Conservation (phyloP, 2,888 invertebrate species). For the Dorcus parallelipipedus region DNA sequence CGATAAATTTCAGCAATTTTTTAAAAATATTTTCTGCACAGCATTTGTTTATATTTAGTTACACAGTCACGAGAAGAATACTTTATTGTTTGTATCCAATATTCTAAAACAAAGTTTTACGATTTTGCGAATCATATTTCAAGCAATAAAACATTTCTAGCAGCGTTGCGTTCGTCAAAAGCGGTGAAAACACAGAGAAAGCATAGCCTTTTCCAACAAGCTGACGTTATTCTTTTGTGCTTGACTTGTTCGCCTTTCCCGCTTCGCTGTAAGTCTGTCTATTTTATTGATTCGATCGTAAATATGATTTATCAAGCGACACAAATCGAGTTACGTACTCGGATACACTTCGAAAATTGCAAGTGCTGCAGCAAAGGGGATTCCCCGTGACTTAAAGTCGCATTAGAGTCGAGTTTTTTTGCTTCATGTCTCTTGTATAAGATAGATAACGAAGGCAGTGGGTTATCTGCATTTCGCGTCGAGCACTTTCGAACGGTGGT, state of each 20-base stretch:
- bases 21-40: no score
- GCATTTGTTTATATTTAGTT: no score
- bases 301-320: conserved; percentile 41
- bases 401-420: not conserved
- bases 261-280: not conserved
- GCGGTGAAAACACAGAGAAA: no score
- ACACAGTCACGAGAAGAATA: no score
- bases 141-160: no score
- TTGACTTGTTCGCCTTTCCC: conserved; percentile 8
- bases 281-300: conserved; percentile 24
- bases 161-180: no score
- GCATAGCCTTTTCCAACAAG: not conserved
- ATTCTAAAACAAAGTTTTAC: no score
- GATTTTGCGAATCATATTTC: no score
- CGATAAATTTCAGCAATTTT: no score
- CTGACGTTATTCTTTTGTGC: not conserved
- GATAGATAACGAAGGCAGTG: conserved; percentile 11
- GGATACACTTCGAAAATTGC: conserved; percentile 37
- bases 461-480: not conserved
- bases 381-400: conserved; percentile 20
- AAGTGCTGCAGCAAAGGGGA: conserved; percentile 10
- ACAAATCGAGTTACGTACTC: conserved; percentile 39
- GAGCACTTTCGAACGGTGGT: not conserved
- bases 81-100: no score
- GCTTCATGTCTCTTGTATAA: conserved; percentile 1